Conservation (phyloP, 2,797 vertebrate species). For the Pseudotriccus pelzelni region DNA sequence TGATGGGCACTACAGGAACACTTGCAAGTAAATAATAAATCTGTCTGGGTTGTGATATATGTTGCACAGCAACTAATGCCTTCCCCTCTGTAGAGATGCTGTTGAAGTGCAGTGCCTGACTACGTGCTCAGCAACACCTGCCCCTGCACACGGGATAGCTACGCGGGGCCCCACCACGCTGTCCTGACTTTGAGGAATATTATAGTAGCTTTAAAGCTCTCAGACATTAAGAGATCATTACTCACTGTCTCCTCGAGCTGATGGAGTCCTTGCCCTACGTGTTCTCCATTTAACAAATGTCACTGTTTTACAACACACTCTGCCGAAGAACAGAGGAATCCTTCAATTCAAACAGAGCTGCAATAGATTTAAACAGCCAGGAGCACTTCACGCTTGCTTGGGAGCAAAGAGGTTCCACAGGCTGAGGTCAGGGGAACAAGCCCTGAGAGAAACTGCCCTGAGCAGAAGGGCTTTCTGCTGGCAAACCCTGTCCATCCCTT, state of each 20-base stretch:
- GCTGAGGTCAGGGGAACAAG: background rate
- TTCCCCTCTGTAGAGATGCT: background rate
- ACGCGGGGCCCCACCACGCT: rapidly evolving
- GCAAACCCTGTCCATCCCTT: background rate
- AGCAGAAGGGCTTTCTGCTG: background rate
- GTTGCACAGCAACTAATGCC: background rate
- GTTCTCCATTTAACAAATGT: slow-evolving; percentile 69
- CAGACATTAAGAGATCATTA: slow-evolving; percentile 56
- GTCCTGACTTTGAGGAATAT: slow-evolving; percentile 55
- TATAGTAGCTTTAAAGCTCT: slow-evolving; percentile 45
- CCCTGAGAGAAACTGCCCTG: background rate
- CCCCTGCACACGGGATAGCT: background rate
- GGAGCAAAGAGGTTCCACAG: background rate
- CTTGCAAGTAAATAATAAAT: background rate
- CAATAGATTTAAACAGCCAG: background rate
- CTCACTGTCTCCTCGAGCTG: slow-evolving; percentile 60
- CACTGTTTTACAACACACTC: slow-evolving; percentile 56
- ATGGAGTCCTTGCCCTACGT: slow-evolving; percentile 57
- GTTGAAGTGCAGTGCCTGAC: background rate
- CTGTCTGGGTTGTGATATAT: background rate
- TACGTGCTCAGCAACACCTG: rapidly evolving
- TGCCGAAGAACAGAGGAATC: background rate
- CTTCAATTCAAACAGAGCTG: slow-evolving; percentile 10
- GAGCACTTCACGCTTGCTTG: rapidly evolving
- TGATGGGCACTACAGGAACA: background rate